Evolutionary conservation across 2,888 invertebrate species (phyloP).

Genomic region (Phragmatobia fuliginosa): DNA sequence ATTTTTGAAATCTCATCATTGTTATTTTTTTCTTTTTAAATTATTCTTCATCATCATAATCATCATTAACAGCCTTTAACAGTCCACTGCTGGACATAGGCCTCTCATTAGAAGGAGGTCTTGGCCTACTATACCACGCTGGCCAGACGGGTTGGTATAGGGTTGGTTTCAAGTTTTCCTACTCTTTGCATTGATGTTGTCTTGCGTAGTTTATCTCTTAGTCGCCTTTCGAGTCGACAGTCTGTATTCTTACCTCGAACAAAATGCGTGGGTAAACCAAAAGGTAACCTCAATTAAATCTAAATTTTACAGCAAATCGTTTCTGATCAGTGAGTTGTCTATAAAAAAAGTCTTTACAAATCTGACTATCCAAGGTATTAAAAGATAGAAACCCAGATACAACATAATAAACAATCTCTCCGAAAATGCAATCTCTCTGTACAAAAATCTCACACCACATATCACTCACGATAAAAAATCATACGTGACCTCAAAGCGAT

Average conservation of each 20-base stretch:
- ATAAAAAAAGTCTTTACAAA: background rate
- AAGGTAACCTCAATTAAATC: no score
- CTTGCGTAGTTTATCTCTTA: no score
- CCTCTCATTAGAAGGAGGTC: no score
- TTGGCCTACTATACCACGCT: no score
- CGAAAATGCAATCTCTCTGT: background rate
- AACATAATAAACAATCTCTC: background rate
- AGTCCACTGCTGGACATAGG: no score
- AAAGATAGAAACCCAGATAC: background rate
- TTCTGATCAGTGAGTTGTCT: background rate
- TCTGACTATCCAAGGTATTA: background rate
- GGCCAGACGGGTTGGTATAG: no score
- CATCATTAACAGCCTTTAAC: no score
- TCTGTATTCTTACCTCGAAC: no score
- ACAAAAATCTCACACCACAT: background rate
- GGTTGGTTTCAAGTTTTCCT: no score
- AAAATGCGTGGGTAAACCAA: accelerated
- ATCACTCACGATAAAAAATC: background rate
- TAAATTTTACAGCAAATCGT: background rate
- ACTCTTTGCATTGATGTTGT: no score
- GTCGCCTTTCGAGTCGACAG: no score
- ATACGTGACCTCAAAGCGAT: background rate
- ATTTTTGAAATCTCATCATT: background rate
- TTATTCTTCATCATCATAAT: no score
- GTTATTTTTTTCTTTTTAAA: background rate